phyloP scores from a whole-genome alignment of 1,140 invertebrate species.

The Rhopalosiphum maidis region DNA sequence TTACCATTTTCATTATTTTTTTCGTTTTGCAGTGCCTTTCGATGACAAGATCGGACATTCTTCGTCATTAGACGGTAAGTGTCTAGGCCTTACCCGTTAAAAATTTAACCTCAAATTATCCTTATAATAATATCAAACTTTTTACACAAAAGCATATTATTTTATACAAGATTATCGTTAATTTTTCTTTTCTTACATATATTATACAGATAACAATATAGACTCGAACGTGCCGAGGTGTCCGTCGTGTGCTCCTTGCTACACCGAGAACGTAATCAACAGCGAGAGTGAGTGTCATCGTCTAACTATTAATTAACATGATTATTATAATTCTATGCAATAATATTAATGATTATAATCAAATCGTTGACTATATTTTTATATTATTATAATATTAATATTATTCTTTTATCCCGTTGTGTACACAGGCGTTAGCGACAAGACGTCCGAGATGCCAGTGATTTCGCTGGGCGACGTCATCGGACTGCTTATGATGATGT shows the following conservation, averaged over 20 bases:
- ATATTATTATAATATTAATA: not conserved
- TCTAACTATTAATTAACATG: not conserved
- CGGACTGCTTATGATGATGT: conserved; percentile 78
- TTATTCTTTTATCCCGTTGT: not conserved
- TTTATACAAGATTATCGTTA: not conserved
- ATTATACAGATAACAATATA: conserved; percentile 30
- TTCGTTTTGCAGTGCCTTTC: not conserved
- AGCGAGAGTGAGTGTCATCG: not conserved
- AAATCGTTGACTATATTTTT: too few species aligned
- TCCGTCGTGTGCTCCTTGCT: conserved; percentile 33
- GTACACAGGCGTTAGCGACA: conserved; percentile 62
- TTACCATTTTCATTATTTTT: not conserved
- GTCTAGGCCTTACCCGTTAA: not conserved
- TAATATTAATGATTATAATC: not conserved
- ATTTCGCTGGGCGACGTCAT: conserved; percentile 82
- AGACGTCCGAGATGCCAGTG: conserved; percentile 66
- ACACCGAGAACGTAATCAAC: conserved; percentile 45
- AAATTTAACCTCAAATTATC: not conserved
- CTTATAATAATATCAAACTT: not conserved
- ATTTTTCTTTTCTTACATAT: not conserved
- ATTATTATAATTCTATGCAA: not conserved
- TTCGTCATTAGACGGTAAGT: conserved; percentile 1
- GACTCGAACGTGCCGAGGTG: conserved; percentile 47
- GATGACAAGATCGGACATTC: not conserved
- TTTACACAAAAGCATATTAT: not conserved